Percentiles rank a stretch among this genome's conserved stretches.
Conservation (phyloP, 30 jellyfish, hydroid and myxozoan genomes). For the Rhopilema esculentum region DNA sequence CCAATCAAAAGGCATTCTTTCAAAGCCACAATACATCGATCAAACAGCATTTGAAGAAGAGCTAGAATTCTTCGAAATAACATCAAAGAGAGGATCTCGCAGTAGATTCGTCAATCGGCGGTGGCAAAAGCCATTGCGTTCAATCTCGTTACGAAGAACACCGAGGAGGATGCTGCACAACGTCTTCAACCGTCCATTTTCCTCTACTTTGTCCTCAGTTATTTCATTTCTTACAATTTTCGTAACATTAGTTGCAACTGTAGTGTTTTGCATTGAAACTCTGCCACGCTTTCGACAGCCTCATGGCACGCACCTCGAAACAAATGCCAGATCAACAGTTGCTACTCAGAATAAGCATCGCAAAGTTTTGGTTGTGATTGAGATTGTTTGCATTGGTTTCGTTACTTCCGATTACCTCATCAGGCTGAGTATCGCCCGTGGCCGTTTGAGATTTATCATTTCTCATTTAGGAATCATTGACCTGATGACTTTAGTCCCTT, state of each 20-base stretch:
- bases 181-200: conserved; percentile 34
- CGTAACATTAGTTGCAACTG: conserved; percentile 16
- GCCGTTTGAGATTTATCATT: conserved; percentile 13
- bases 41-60: conserved; percentile 65
- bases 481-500: conserved; percentile 48
- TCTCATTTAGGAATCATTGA: conserved; percentile 70
- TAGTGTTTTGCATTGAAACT: conserved; percentile 72
- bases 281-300: conserved; percentile 11
- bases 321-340: neutral
- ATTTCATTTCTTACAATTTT: conserved; percentile 21
- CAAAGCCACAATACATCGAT: conserved; percentile 67
- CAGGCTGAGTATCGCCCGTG: conserved; percentile 40
- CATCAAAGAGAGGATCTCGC: neutral
- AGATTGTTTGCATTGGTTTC: conserved; percentile 30
- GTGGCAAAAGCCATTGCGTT: conserved; percentile 13
- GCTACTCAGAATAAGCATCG: neutral
- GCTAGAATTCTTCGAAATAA: conserved; percentile 64
- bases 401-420: conserved; percentile 53
- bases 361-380: conserved; percentile 21
- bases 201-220: conserved; percentile 17
- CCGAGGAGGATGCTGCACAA: conserved; percentile 46
- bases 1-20: conserved; percentile 82
- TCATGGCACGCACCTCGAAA: neutral
- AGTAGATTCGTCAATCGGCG: conserved; percentile 20
- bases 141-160: neutral